Conservation (phyloP, 2,797 vertebrate genomes). For the Peromyscus aztecus region DNA sequence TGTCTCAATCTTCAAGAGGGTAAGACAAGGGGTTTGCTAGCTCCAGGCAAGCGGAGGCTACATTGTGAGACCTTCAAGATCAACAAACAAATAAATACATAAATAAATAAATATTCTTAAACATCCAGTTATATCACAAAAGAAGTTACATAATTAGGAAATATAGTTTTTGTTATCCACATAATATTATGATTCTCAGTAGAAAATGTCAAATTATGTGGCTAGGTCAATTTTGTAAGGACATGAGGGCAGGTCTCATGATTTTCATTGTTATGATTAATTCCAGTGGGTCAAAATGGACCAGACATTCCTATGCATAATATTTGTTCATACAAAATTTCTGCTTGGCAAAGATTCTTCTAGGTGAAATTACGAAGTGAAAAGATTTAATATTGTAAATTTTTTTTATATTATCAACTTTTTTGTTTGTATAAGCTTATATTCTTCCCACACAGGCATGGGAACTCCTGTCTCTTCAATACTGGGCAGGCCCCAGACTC, state of each 20-base stretch:
- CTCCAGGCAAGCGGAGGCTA: neutral
- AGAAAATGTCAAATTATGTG: neutral
- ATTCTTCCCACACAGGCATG: neutral
- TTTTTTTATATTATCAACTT: neutral
- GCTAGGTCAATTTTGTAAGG: neutral
- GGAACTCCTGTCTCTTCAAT: neutral
- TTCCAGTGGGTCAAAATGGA: neutral
- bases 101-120: neutral
- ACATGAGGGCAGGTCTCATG: neutral
- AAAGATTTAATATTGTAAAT: conserved; percentile 5
- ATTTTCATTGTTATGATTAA: neutral
- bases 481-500: neutral
- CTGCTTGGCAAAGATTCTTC: conserved; percentile 2
- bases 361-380: neutral
- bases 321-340: neutral
- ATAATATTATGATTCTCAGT: neutral
- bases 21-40: neutral
- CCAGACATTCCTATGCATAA: neutral
- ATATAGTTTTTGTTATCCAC: neutral
- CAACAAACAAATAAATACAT: neutral
- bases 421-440: neutral
- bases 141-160: neutral
- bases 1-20: neutral
- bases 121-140: conserved; percentile 1
- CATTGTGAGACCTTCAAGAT: neutral